A percentile compares a stretch with the other conserved stretches of the same genome.
These are phyloP conservation scores for Nomada goodeniana DNA, from an alignment of 2,888 invertebrate genomes.

Conservation along the genomic window DNA sequence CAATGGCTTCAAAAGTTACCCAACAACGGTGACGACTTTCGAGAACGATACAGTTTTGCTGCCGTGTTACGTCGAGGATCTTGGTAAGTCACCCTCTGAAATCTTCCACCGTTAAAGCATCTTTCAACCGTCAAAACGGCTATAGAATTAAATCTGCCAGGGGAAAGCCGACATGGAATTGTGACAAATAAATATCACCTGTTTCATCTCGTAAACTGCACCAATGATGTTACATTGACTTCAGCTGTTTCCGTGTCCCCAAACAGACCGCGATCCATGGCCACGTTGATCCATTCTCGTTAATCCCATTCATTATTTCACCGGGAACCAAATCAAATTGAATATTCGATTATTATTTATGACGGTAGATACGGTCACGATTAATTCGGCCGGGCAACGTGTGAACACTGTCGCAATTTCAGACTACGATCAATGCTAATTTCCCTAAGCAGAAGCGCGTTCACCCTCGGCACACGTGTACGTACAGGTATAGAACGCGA, in stretches of 20 bases:
- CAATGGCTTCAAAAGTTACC: slow-evolving; percentile 88
- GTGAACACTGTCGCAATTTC: slow-evolving; percentile 27
- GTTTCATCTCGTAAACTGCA: slow-evolving; percentile 32
- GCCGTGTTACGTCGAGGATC: slow-evolving; percentile 90
- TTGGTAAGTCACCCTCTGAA: slow-evolving; percentile 85
- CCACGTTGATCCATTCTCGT: too few species aligned
- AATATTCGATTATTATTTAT: not conserved
- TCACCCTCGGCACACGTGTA: slow-evolving; percentile 22
- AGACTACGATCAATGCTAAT: slow-evolving; percentile 37
- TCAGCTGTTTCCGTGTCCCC: too few species aligned
- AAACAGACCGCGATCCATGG: too few species aligned
- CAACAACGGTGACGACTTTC: slow-evolving; percentile 91
- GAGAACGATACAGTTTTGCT: slow-evolving; percentile 92
- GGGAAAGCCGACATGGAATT: not conserved
- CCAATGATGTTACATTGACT: slow-evolving; percentile 1
- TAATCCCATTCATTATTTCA: too few species aligned
- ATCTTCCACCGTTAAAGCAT: not conserved
- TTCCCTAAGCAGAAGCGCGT: slow-evolving; percentile 35
- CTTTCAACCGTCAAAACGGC: not conserved
- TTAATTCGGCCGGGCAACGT: not conserved
- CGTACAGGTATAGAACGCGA: slow-evolving; percentile 30
- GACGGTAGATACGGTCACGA: not conserved
- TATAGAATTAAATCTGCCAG: not conserved
- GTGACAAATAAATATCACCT: slow-evolving; percentile 40
- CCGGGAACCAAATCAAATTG: too few species aligned